Evolutionary conservation across 2,113 vertebrate species (phyloP).

Genomic region (Corvus hawaiiensis): DNA sequence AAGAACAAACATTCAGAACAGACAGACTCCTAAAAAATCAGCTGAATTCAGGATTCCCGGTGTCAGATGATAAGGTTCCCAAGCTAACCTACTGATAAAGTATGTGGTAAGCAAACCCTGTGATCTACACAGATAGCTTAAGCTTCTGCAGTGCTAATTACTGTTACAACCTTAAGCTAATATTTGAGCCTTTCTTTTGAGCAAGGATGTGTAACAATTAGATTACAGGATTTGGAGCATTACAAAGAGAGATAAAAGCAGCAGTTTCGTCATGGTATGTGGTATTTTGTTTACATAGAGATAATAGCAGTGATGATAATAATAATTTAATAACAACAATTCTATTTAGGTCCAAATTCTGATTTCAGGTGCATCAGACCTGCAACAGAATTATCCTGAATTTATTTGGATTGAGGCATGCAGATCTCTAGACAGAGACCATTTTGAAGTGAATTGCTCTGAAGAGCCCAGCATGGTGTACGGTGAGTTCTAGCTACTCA

Average conservation of each 20-base stretch:
- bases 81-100: neutral
- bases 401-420: neutral
- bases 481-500: neutral
- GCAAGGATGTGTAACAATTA: constrained; percentile 64
- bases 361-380: neutral
- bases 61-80: neutral
- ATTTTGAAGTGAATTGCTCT: neutral
- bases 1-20: neutral
- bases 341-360: neutral
- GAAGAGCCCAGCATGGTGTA: neutral
- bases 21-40: neutral
- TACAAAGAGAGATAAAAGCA: constrained; percentile 46
- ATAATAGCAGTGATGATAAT: neutral
- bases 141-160: constrained; percentile 57
- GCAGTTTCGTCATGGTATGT: constrained; percentile 7
- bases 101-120: constrained; percentile 3
- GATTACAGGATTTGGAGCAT: constrained; percentile 63
- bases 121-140: constrained; percentile 48
- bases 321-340: neutral
- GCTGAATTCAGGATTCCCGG: neutral
- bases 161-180: constrained; percentile 61
- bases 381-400: neutral
- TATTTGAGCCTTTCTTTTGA: constrained; percentile 62
- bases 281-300: constrained; percentile 36
- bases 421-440: neutral